phyloP scores from a whole-genome alignment of 2,888 invertebrate species.

The Drosophila formosana region DNA sequence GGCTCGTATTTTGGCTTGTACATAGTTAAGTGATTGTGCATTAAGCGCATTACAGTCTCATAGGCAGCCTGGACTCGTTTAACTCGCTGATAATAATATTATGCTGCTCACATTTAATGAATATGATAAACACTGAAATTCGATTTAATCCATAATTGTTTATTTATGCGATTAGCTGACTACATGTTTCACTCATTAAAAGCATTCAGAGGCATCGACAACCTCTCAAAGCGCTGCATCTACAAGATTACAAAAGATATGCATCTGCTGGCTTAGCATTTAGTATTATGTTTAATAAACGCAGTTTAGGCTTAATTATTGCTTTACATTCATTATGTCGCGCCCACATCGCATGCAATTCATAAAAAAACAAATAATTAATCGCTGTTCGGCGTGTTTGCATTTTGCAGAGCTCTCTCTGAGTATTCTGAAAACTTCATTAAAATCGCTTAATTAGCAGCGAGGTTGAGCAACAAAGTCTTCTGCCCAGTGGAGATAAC shows the following conservation, averaged over 20 bases:
- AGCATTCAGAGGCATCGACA: neutral
- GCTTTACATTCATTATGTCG: slow-evolving; percentile 1
- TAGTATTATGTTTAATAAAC: neutral
- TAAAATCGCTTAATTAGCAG: neutral
- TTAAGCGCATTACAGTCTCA: neutral
- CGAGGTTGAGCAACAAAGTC: no score
- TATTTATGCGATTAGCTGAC: neutral
- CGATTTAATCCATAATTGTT: neutral
- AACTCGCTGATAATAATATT: no score
- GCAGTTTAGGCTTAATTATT: neutral
- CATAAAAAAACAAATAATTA: neutral
- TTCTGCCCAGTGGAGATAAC: no score
- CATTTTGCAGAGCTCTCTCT: neutral
- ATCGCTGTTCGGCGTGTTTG: neutral
- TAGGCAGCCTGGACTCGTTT: neutral
- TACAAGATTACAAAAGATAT: neutral
- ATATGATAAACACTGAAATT: neutral
- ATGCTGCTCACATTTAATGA: neutral
- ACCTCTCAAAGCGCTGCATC: neutral
- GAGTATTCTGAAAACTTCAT: neutral
- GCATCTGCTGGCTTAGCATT: neutral
- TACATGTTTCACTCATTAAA: neutral
- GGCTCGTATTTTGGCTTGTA: slow-evolving; percentile 38
- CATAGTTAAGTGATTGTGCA: slow-evolving; percentile 46
- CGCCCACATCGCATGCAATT: neutral